These are phyloP conservation scores for Linhomoeus sp. DNA, from an alignment of 2,888 invertebrate genomes.

Conservation along the genomic window DNA sequence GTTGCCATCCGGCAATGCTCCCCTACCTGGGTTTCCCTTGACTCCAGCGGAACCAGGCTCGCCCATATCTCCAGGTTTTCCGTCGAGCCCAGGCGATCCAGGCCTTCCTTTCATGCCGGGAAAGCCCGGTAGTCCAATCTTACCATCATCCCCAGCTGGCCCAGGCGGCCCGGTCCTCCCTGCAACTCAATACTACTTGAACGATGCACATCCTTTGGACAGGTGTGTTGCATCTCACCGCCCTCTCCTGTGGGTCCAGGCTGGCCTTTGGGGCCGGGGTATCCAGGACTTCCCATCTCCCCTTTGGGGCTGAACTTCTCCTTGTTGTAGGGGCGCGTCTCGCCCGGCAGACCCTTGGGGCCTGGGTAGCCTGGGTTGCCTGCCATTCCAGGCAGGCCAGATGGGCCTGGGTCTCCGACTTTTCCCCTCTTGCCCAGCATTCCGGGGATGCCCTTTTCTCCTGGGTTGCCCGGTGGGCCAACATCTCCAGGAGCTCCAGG, in stretches of 20 bases:
- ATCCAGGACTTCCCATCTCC: neutral
- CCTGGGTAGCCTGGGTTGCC: no score
- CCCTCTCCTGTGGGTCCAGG: conserved; percentile 26
- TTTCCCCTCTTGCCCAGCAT: conserved; percentile 21
- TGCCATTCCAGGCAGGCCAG: neutral
- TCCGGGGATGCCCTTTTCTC: conserved; percentile 11
- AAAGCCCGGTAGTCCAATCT: conserved; percentile 36
- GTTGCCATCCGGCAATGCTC: no score
- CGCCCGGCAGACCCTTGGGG: neutral
- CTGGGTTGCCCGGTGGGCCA: conserved; percentile 6
- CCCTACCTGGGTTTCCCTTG: no score
- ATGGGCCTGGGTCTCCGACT: conserved; percentile 1
- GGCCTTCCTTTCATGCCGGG: conserved; percentile 33
- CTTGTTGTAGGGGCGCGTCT: neutral
- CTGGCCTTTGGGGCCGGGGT: neutral
- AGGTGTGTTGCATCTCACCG: no score
- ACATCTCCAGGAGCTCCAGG: conserved; percentile 3
- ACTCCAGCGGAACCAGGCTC: no score
- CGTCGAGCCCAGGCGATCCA: conserved; percentile 10
- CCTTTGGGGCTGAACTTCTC: conserved; percentile 8
- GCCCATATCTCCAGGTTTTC: no score
- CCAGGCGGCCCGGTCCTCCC: conserved; percentile 28
- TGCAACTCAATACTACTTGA: neutral
- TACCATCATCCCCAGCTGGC: neutral
- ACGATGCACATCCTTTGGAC: no score